These are phyloP conservation scores for Cynocephalus volans DNA, from an alignment of 2,113 vertebrate genomes.

Conservation along the genomic window DNA sequence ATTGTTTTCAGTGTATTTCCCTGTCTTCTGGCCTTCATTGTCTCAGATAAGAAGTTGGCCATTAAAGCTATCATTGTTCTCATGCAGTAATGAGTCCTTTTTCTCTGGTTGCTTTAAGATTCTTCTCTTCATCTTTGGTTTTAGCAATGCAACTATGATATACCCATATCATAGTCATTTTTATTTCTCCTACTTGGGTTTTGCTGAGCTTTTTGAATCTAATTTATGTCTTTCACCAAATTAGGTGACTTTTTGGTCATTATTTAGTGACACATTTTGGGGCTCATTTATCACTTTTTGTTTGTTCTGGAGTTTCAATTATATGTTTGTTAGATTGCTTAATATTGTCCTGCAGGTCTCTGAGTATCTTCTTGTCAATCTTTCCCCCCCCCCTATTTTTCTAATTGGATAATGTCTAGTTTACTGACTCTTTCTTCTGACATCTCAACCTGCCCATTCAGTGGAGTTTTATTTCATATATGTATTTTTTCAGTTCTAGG, in stretches of 20 bases:
- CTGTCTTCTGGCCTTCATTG: not conserved
- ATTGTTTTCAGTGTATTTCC: not conserved
- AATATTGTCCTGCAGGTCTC: not conserved
- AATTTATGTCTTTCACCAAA: conserved; percentile 6
- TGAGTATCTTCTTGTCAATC: not conserved
- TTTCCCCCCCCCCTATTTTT: not conserved
- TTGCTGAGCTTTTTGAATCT: not conserved
- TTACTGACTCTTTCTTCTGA: not conserved
- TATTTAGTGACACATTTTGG: not conserved
- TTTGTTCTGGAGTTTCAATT: not conserved
- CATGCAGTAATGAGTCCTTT: not conserved
- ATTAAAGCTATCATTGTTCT: not conserved
- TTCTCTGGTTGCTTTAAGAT: not conserved
- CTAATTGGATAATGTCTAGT: not conserved
- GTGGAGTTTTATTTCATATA: not conserved
- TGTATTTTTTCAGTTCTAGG: not conserved
- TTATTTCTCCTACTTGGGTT: conserved; percentile 8
- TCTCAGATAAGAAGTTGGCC: not conserved
- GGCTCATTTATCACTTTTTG: not conserved
- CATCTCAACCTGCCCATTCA: not conserved
- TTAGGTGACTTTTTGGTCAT: not conserved
- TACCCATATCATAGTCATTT: not conserved
- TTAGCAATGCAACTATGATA: not conserved
- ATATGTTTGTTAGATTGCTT: not conserved
- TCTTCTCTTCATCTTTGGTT: not conserved